These are phyloP conservation scores for Petaurus breviceps DNA, from an alignment of 2,113 vertebrate genomes.

Conservation along the genomic window DNA sequence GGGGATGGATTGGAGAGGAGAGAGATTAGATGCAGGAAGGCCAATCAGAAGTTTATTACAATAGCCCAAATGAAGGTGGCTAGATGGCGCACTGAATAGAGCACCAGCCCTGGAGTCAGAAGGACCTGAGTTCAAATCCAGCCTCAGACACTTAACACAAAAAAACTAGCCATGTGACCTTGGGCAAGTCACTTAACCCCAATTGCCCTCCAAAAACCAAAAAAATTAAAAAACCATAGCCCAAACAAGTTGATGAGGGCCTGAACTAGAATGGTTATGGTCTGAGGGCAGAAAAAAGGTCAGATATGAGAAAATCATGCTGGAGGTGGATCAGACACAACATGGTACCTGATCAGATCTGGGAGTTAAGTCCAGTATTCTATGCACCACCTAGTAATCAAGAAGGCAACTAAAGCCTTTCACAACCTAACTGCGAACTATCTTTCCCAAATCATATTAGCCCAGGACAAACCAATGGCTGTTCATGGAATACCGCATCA, in stretches of 20 bases:
- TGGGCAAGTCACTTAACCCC: no score
- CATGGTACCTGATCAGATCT: background rate
- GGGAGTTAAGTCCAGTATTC: background rate
- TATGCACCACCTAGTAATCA: background rate
- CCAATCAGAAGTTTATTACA: background rate
- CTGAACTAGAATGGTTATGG: background rate
- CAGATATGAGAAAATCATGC: background rate
- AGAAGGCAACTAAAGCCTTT: background rate
- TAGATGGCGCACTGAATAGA: no score
- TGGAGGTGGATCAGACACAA: background rate
- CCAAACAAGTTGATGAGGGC: background rate
- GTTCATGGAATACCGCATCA: no score
- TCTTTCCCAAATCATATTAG: background rate
- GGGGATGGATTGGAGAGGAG: background rate
- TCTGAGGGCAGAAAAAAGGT: background rate
- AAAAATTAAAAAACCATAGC: no score
- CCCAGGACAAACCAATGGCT: no score
- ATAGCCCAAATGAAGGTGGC: no score
- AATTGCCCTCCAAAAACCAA: no score
- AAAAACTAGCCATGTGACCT: no score
- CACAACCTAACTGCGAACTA: background rate
- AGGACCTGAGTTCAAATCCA: no score
- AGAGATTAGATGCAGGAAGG: background rate
- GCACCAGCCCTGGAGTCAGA: no score
- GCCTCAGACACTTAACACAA: no score